Percentiles rank a stretch among this genome's conserved stretches.
phyloP scores from a whole-genome alignment of 2,113 vertebrate genomes.

The Calyptommatus sinebrachiatus region DNA sequence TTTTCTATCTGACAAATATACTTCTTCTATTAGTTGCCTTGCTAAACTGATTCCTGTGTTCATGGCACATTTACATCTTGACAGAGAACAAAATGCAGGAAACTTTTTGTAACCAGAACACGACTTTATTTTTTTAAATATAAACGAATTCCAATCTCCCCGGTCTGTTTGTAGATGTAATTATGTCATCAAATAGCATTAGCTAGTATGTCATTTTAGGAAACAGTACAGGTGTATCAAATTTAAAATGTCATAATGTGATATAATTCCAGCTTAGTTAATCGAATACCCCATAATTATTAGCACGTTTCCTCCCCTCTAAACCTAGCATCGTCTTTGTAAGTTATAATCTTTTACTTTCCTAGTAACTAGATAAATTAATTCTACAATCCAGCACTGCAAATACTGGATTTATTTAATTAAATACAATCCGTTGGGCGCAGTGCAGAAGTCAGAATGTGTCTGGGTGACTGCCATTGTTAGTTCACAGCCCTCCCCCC shows the following conservation, averaged over 20 bases:
- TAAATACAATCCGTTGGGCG: neutral
- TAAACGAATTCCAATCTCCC: neutral
- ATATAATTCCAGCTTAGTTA: neutral
- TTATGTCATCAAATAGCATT: neutral
- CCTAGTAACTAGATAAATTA: neutral
- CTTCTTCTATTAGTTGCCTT: no score
- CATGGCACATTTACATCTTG: neutral
- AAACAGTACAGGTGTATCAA: neutral
- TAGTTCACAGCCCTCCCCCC: slow-evolving; percentile 32
- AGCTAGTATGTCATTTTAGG: neutral
- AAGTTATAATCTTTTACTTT: neutral
- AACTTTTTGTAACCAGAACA: neutral
- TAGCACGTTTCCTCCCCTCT: neutral
- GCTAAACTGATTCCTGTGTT: neutral
- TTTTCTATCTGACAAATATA: no score
- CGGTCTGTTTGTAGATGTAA: neutral
- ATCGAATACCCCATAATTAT: neutral
- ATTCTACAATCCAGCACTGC: neutral
- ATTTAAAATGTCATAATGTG: neutral
- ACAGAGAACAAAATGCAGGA: neutral
- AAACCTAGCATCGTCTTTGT: neutral
- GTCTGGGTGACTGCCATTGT: slow-evolving; percentile 50
- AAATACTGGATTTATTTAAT: no score
- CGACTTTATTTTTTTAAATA: slow-evolving; percentile 11
- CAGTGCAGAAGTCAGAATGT: neutral